Base-by-base conservation (phyloP, 2,888 invertebrate species). In the Phanerotoma sp. region DNA sequence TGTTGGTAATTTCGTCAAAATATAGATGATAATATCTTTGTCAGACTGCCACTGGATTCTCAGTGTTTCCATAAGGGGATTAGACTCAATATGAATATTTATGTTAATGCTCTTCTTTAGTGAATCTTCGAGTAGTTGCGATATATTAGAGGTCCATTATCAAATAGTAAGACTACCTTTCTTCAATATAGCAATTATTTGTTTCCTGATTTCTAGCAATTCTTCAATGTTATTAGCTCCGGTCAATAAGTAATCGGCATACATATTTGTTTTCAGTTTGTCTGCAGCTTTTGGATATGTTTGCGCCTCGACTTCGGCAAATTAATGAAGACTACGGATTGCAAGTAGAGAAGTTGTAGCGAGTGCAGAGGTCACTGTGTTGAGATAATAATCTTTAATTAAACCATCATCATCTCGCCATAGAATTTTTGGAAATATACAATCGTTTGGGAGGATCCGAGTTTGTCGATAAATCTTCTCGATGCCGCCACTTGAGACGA, bases 41-140 rank as follows among this genome's bases (percentile, higher is more conserved):
- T 16, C 5, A 0, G 62, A 55, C 15, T 61, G 21, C 58, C 62
- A 62, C 5, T 35, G 11, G 0, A 61, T 33, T 2, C 61, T 59
- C 1, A 64, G 54, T 1, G 63, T 61, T 35, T 58, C 56, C 0
- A 59, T 9, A 0, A 46, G 38, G 0, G 32, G 16, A 0, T 48
- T 35, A 22, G 7, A 25, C n/a, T n/a, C n/a, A n/a, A n/a, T 25
- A 6, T 25, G 25, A 6, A 25, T 5, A 6, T 25, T 25, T 6
- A 7, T 6, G 7, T 25, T 25, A 6, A 25, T 25, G 25, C 7
- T 25, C 5, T 25, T 7, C 7, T 25, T 7, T 6, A 6, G 7
- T 7, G 7, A 25, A 25, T 53, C 49, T 3, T 20, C 16, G 5
- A 53, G 18, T 2, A 47, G 42, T 0, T 58, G 28, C 11, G 54